Base-by-base conservation (phyloP, 1,140 invertebrate genomes). In the Drosophila elegans region DNA sequence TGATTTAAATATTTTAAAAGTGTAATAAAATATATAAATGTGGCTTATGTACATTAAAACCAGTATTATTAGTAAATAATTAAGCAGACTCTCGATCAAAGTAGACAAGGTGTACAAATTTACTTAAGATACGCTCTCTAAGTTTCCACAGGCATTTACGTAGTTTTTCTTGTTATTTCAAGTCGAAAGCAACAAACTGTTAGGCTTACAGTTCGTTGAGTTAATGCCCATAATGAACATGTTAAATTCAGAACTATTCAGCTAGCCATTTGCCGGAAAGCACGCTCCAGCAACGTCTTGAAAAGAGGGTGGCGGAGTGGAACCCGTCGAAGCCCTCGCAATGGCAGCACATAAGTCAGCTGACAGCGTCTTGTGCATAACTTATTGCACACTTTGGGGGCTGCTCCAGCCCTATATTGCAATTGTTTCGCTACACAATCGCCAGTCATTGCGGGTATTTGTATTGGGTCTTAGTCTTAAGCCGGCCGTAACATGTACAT, bases 341-440 rank as follows among this genome's bases (percentile, higher is more conserved):
- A 16, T 63, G 52, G 21, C 52, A 46, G 13, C 27, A 57, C 46
- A 54, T 38, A 73, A 68, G 59, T 73, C 63, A 53, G 34, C 46
- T 56, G 53, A 10, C 45, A 42, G 29, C 32, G 34, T 29, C 36
- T 36, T 27, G 34, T 21, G 51, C 54, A 71, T 36, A 62, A 63
- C 29, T 54, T 74, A 74, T 39, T 51, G 69, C 72, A 62, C 45
- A 55, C 69, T 64, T 63, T 74, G 16, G 16, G 72, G 57, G 16
- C 16, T 21, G 16, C 16, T 21, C 16, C 60, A 9, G 29, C 13
- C 2, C 5, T 21, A 6, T 21, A 36, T 36, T 44, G 67, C 67
- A 59, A 72, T 60, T 73, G 67, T 45, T 74, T 48, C n/a, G 16
- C 32, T 38, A 72, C 53, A 72, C 64, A 72, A 52, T 36, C 25